Conservation (phyloP, 2,797 vertebrate genomes). For the Chiroxiphia lanceolata region DNA sequence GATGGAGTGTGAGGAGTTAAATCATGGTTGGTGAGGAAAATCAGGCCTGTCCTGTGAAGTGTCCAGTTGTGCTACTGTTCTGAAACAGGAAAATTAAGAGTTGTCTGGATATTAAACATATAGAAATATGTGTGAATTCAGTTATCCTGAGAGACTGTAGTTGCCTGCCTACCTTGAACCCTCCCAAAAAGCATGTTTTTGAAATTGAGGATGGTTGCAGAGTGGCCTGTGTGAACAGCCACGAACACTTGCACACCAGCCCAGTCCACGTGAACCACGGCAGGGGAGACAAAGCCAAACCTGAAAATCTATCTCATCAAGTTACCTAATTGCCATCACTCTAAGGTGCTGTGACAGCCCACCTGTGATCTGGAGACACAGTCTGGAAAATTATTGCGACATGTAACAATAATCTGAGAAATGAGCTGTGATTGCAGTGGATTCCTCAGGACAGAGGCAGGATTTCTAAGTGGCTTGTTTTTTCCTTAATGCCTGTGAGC, state of each 20-base stretch:
- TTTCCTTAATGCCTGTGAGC: neutral
- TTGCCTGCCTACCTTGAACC: neutral
- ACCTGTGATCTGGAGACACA: neutral
- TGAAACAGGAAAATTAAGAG: neutral
- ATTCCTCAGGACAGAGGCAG: neutral
- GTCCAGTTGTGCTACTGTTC: neutral
- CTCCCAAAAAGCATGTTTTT: neutral
- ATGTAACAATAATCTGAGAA: neutral
- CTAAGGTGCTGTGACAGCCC: neutral
- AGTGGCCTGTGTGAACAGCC: neutral
- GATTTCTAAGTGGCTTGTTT: neutral
- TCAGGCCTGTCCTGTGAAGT: neutral
- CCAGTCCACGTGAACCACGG: accelerated
- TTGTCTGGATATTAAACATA: neutral
- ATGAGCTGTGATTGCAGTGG: neutral
- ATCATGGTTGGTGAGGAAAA: neutral
- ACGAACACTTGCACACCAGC: neutral
- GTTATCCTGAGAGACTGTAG: neutral
- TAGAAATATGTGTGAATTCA: neutral
- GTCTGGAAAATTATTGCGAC: neutral
- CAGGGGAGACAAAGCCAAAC: neutral
- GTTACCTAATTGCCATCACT: neutral
- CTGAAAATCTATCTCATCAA: neutral
- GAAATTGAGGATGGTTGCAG: neutral
- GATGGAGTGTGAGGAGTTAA: neutral